Base-by-base conservation (phyloP, 2,888 invertebrate genomes). In the Mayetiola destructor region DNA sequence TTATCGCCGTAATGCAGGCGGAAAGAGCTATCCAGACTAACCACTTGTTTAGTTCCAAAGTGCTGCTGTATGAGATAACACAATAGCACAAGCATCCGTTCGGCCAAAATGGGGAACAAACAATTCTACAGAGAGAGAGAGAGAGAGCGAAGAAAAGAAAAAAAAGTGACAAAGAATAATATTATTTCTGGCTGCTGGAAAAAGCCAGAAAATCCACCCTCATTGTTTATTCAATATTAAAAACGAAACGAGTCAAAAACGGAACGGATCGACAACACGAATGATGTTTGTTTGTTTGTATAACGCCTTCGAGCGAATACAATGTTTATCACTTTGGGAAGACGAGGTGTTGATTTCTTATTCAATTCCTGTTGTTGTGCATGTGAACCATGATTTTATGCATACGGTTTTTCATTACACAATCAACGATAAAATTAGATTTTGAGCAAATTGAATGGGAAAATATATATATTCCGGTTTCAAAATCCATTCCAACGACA, bases 221-320 rank as follows among this genome's bases (percentile, higher is more conserved):
- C 48, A 27, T 48, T 48, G 48, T 48, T 48, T 48, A 48, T 48
- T 48, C 27, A 48, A 48, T 48, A 48, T 48, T 48, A 48, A 48
- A 48, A 48, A 2, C 27, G 48, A 48, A n/a, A 23, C 48, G 27
- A 48, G 42, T 42, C 42, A 42, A 48, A 48, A 27, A 27, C 23
- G 23, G 14, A 23, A 12, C 36, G 36, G 42, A n/a, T n/a, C n/a
- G n/a, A n/a, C n/a, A n/a, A n/a, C n/a, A n/a, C n/a, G n/a, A n/a
- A n/a, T n/a, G n/a, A n/a, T n/a, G n/a, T 42, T 40, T 40, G 48
- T 48, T 48, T 48, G 27, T 27, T 27, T 48, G 48, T 48, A n/a
- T n/a, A n/a, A n/a, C n/a, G 48, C 48, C 48, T 48, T 48, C 27
- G 20, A 48, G 48, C 48, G n/a, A n/a, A 27, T 48, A 48, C 48